Evolutionary conservation across 2,113 vertebrate species (phyloP).

Genomic region (Prionailurus viverrinus): DNA sequence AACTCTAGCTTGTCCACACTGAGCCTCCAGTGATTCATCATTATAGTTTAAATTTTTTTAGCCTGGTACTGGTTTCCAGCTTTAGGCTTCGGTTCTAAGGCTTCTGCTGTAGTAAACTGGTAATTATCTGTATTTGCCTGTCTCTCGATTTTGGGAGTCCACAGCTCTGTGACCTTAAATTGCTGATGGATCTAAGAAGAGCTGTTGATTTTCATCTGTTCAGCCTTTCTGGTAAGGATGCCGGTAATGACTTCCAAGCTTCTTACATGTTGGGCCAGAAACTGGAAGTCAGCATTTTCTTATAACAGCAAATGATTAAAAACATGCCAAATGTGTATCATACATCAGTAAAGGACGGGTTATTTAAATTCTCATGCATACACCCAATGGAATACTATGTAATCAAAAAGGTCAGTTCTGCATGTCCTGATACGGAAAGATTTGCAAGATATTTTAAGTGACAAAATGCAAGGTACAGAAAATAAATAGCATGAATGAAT

Average conservation of each 20-base stretch:
- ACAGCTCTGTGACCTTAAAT: slow-evolving; percentile 13
- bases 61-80: background rate
- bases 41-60: background rate
- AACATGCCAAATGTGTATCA: slow-evolving; percentile 5
- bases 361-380: slow-evolving; percentile 1
- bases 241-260: slow-evolving; percentile 40
- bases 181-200: slow-evolving; percentile 54
- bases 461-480: background rate
- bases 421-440: background rate
- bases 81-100: background rate
- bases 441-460: background rate
- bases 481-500: background rate
- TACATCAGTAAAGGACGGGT: slow-evolving; percentile 28
- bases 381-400: background rate
- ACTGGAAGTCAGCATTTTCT: slow-evolving; percentile 70
- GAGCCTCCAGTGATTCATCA: background rate
- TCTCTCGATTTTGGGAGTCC: background rate
- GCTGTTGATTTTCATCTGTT: slow-evolving; percentile 35
- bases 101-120: background rate
- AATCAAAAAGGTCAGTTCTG: slow-evolving; percentile 15
- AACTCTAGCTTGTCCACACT: background rate
- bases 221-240: slow-evolving; percentile 40
- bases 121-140: background rate
- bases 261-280: slow-evolving; percentile 22
- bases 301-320: slow-evolving; percentile 56